phyloP scores from a whole-genome alignment of 2,888 invertebrate genomes.

The Ptychoptera albimana region DNA sequence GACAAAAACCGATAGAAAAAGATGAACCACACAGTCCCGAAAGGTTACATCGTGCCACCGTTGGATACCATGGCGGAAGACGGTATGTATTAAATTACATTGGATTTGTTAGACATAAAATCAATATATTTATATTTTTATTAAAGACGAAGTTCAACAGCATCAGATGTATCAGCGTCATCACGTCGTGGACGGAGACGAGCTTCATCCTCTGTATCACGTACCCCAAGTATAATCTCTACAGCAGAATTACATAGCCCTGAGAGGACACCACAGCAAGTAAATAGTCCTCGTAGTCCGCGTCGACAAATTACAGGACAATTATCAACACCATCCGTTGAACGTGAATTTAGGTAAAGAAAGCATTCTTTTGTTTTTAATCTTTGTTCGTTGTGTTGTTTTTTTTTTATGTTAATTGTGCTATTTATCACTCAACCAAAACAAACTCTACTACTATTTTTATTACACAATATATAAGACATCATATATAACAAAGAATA shows the following conservation, averaged over 20 bases:
- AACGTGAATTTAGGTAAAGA: slow-evolving; percentile 26
- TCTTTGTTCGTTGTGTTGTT: neutral
- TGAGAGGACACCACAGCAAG: slow-evolving; percentile 19
- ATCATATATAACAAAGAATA: too few relatives aligned
- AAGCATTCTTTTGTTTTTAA: neutral
- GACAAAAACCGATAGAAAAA: slow-evolving; percentile 63
- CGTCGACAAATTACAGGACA: slow-evolving; percentile 24
- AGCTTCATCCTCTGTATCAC: slow-evolving; percentile 23
- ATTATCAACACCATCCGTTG: slow-evolving; percentile 28
- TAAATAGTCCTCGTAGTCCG: slow-evolving; percentile 23
- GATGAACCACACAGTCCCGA: slow-evolving; percentile 29
- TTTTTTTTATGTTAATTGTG: neutral
- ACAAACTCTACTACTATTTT: too few relatives aligned
- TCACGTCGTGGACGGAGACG: slow-evolving; percentile 26
- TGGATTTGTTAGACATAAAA: neutral
- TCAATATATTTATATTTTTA: neutral
- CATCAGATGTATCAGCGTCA: slow-evolving; percentile 28
- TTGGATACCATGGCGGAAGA: slow-evolving; percentile 13
- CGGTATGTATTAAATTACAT: slow-evolving; percentile 18
- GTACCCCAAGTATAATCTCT: slow-evolving; percentile 28
- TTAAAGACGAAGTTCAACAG: slow-evolving; percentile 22
- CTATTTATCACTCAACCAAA: too few relatives aligned
- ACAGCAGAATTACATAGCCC: slow-evolving; percentile 27
- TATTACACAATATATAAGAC: too few relatives aligned
- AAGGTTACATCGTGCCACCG: neutral